A percentile compares a stretch with the other conserved stretches of the same genome.
Evolutionary conservation across 2,888 invertebrate genomes (phyloP).

Genomic region (Polymixis lichenea): DNA sequence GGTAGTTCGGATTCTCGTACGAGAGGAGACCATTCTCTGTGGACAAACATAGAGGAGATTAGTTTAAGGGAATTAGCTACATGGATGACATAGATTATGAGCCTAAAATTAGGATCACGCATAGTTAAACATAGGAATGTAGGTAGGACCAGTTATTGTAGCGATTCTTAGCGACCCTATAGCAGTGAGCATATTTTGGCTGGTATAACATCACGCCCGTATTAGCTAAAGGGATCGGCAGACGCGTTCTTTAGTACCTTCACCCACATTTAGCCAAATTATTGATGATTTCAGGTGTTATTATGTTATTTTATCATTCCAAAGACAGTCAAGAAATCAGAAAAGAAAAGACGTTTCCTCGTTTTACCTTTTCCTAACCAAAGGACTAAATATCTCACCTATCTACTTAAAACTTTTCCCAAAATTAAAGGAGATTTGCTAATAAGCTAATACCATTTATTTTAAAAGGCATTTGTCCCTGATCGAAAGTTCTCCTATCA

Average conservation of each 20-base stretch:
- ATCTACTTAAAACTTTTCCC: background rate
- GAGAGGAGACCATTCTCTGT: slow-evolving; percentile 97
- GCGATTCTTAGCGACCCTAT: no score
- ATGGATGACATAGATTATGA: background rate
- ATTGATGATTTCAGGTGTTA: background rate
- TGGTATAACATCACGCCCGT: no score
- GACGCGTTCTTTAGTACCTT: no score
- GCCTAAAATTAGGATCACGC: background rate
- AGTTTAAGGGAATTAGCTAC: background rate
- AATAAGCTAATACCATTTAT: background rate
- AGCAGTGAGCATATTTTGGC: background rate
- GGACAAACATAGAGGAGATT: slow-evolving; percentile 73
- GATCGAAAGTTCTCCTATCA: slow-evolving; percentile 20
- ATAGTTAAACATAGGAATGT: background rate
- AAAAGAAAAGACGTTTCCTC: background rate
- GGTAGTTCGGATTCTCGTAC: slow-evolving; percentile 98
- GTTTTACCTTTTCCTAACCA: background rate
- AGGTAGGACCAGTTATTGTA: background rate
- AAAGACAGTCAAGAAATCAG: background rate
- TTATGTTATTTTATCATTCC: background rate
- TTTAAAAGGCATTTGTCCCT: slow-evolving; percentile 3
- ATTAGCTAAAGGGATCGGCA: no score
- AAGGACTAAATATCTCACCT: background rate
- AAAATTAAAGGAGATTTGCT: background rate
- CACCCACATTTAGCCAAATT: background rate